Percentiles rank a stretch among this genome's conserved stretches.
These are phyloP conservation scores for Linurgus olivaceus DNA, from an alignment of 2,797 vertebrate species.

Conservation along the genomic window DNA sequence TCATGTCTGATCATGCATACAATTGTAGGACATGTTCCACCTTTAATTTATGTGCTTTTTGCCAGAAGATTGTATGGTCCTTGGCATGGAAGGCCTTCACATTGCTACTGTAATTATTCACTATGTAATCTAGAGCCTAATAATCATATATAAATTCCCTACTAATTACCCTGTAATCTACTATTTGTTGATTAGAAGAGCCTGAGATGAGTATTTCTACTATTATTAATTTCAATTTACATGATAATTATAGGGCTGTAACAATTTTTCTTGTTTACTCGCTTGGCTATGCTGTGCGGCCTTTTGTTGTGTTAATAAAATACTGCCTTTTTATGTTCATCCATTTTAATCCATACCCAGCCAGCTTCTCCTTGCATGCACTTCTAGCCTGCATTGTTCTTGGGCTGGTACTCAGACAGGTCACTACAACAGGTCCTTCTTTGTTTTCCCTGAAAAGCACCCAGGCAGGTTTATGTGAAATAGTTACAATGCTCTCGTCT, in stretches of 20 bases:
- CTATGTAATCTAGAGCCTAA: constrained; percentile 25
- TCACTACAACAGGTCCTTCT: not conserved
- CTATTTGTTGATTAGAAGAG: constrained; percentile 48
- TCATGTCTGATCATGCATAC: not conserved
- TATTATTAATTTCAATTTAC: constrained; percentile 32
- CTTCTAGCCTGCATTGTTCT: not conserved
- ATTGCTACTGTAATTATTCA: constrained; percentile 35
- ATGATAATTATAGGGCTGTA: constrained; percentile 9
- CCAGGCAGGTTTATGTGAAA: constrained; percentile 13
- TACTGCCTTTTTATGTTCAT: not conserved
- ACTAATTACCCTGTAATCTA: constrained; percentile 54
- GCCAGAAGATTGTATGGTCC: not conserved
- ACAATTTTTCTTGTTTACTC: not conserved
- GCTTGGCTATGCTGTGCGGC: not conserved
- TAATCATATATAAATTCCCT: constrained; percentile 21
- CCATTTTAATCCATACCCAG: not conserved
- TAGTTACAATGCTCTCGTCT: not conserved
- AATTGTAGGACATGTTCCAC: not conserved
- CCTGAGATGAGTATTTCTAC: not conserved
- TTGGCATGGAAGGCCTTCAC: not conserved
- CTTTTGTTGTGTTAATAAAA: constrained; percentile 35
- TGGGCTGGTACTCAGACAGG: not conserved
- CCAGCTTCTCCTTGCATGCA: not conserved
- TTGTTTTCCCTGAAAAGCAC: constrained; percentile 27
- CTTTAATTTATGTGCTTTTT: not conserved